phyloP scores from a whole-genome alignment of 2,113 vertebrate species.

The Neogobius melanostomus region DNA sequence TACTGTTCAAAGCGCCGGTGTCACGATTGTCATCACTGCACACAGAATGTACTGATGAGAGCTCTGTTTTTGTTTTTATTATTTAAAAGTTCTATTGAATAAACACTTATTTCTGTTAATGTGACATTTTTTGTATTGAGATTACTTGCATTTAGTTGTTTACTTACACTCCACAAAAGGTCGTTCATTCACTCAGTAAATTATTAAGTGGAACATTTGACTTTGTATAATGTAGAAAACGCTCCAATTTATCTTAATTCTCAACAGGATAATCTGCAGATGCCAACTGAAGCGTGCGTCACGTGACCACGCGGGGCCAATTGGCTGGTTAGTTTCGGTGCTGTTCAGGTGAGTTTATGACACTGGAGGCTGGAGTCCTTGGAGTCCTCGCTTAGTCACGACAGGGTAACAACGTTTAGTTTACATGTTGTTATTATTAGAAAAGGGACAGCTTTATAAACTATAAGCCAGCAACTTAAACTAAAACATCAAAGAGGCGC shows the following conservation, averaged over 20 bases:
- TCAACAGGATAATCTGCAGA: conserved; percentile 9
- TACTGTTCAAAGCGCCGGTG: conserved; percentile 30
- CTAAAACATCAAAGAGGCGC: conserved; percentile 5
- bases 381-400: background rate
- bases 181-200: background rate
- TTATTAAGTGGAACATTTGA: background rate
- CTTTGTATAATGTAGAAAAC: too few relatives aligned
- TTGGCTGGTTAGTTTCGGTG: conserved; percentile 19
- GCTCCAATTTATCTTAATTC: background rate
- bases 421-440: background rate
- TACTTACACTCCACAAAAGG: background rate
- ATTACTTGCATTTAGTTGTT: background rate
- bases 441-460: background rate
- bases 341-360: conserved; percentile 49
- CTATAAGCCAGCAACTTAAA: background rate
- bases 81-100: conserved; percentile 43
- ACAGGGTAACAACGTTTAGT: conserved; percentile 1
- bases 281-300: conserved; percentile 12
- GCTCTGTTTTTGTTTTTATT: conserved; percentile 51
- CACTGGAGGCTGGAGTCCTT: conserved; percentile 1
- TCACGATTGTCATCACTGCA: conserved; percentile 47
- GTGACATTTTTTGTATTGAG: background rate
- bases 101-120: background rate
- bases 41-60: conserved; percentile 18
- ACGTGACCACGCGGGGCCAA: conserved; percentile 57